Evolutionary conservation across 2,888 invertebrate genomes (phyloP).

Genomic region (Tachystola acroxantha): DNA sequence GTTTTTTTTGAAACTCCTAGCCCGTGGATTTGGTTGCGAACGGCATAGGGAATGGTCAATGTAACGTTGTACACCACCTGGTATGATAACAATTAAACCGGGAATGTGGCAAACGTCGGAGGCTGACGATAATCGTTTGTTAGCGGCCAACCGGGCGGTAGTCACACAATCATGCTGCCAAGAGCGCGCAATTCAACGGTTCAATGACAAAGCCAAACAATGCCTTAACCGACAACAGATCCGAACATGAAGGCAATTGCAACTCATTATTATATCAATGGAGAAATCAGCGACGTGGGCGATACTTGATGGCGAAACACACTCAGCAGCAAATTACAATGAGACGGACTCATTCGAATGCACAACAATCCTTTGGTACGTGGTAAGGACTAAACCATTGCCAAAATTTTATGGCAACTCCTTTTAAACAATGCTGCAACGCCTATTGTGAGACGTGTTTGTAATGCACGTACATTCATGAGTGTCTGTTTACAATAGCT

Average conservation of each 20-base stretch:
- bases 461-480: background rate
- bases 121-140: conserved; percentile 6
- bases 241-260: conserved; percentile 45
- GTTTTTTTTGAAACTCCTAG: too few relatives aligned
- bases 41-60: too few relatives aligned
- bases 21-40: too few relatives aligned
- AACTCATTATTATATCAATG: conserved; percentile 61
- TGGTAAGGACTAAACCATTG: conserved; percentile 15
- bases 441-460: background rate
- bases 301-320: conserved; percentile 48
- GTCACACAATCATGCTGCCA: conserved; percentile 34
- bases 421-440: background rate
- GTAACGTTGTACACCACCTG: too few relatives aligned
- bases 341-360: conserved; percentile 51
- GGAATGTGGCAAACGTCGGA: conserved; percentile 5
- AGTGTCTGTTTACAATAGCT: too few relatives aligned
- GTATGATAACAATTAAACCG: conserved; percentile 2
- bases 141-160: conserved; percentile 17
- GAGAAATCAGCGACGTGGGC: conserved; percentile 65
- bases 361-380: conserved; percentile 25
- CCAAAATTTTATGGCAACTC: conserved; percentile 4
- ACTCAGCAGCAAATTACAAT: conserved; percentile 38
- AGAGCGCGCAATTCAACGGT: conserved; percentile 42
- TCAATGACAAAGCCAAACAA: conserved; percentile 64
- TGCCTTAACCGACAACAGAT: conserved; percentile 41